These are phyloP conservation scores for Sturmia bella DNA, from an alignment of 2,888 invertebrate species.

Conservation along the genomic window DNA sequence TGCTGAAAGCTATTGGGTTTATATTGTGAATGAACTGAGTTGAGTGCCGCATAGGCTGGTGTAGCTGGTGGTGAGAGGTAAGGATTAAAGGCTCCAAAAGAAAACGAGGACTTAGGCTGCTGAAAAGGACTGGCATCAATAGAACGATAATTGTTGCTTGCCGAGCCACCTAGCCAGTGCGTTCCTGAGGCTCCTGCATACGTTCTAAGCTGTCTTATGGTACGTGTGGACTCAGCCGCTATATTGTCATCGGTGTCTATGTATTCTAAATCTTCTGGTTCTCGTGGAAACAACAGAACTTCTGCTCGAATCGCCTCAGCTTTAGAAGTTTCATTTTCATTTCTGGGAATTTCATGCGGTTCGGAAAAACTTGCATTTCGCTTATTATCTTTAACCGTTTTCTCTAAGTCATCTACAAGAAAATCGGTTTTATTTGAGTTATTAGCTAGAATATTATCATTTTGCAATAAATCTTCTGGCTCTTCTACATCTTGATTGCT, in stretches of 20 bases:
- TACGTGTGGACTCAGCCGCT: constrained; percentile 75
- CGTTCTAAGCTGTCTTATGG: constrained; percentile 78
- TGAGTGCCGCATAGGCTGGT: constrained; percentile 53
- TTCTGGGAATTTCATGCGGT: not conserved
- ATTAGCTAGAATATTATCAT: not conserved
- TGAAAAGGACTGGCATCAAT: constrained; percentile 75
- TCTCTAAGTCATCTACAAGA: not conserved
- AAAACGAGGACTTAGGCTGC: constrained; percentile 69
- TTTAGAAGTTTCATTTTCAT: not conserved
- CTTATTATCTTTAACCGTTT: not conserved
- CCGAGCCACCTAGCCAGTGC: constrained; percentile 67
- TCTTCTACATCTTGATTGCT: too few species aligned
- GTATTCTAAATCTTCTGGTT: constrained; percentile 69
- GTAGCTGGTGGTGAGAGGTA: constrained; percentile 78
- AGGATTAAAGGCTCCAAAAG: constrained; percentile 78
- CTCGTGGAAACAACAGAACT: constrained; percentile 50
- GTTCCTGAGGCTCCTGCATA: constrained; percentile 70
- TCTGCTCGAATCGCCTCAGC: constrained; percentile 21
- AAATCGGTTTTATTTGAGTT: not conserved
- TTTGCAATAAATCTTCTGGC: too few species aligned
- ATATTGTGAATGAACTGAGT: constrained; percentile 58
- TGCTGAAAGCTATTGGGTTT: constrained; percentile 57
- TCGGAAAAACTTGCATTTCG: not conserved
- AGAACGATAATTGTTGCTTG: constrained; percentile 74
- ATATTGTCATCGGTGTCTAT: constrained; percentile 72